Evolutionary conservation across 2,797 vertebrate genomes (phyloP).

Genomic region (Pteronotus mesoamericanus): DNA sequence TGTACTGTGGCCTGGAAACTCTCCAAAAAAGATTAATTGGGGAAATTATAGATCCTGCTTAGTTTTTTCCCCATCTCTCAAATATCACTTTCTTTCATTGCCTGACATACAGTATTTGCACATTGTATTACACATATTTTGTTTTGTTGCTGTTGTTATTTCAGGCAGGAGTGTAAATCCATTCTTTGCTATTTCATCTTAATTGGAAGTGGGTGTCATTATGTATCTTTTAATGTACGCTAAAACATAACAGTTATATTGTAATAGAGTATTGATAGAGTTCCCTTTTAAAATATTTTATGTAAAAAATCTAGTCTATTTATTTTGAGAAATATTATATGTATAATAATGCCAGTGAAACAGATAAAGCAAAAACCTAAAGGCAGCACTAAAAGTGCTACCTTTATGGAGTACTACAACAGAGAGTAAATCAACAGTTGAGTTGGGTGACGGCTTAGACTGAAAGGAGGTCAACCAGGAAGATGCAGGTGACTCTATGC

Average conservation of each 20-base stretch:
- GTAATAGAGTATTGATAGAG: background rate
- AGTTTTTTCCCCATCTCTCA: background rate
- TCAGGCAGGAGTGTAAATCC: background rate
- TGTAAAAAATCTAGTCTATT: background rate
- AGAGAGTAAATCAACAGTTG: background rate
- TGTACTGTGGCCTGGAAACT: background rate
- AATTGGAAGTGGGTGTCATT: background rate
- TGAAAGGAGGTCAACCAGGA: background rate
- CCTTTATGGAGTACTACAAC: background rate
- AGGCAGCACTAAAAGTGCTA: background rate
- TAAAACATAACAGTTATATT: slow-evolving; percentile 5
- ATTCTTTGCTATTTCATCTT: background rate
- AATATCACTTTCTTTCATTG: background rate
- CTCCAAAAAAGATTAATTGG: background rate
- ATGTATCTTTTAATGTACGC: background rate
- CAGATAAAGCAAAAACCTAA: background rate
- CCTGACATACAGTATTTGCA: background rate
- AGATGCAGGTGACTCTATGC: background rate
- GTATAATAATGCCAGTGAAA: background rate
- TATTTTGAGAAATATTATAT: background rate
- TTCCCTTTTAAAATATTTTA: slow-evolving; percentile 15
- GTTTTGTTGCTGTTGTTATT: background rate
- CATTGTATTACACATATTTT: background rate
- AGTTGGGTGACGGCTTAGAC: background rate
- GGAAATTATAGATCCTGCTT: background rate